Evolutionary conservation across 2,797 vertebrate species (phyloP), one percentile per base, ranked within the genome.

Genomic region (Pseudocheirus occidentalis): DNA sequence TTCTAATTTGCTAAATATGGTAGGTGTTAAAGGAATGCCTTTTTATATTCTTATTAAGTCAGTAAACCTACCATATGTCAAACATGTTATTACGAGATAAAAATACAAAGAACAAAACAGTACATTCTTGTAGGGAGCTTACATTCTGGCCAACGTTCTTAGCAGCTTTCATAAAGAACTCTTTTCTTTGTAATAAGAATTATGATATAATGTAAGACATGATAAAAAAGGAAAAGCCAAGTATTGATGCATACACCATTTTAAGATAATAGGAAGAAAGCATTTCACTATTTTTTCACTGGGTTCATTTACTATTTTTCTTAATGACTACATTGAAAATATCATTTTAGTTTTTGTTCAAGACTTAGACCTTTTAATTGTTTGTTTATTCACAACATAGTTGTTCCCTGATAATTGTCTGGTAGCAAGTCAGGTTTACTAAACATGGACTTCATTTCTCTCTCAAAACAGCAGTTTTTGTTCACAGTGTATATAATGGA

Each of bases 381-480:
- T 57, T 57, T 28, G 4, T 62, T 62, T 62, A 13, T 34, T 62
- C 91, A 95, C 73, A 52, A 50, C 58, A 46, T 52, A 58, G 2
- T 92, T 93, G 10, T 87, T 93, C 91, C 28, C 55, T 89, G 12
- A 81, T 34, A 94, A 96, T 24, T 59, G 56, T 53, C 58, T 96
- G 27, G 52, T 31, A 59, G 50, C 12, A 0, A 66, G 90, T 52
- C 90, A 46, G 18, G 58, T 66, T 94, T 94, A 95, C 58, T 55
- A 11, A 16, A 0, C 95, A 92, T 90, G 96, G 95, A 93, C 92
- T 94, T 96, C 89, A 50, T 91, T 97, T 34, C 40, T 34, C 54
- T 62, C 95, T 0, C 7, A 94, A 87, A 97, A 40, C 94, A 4
- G 56, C 46, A 31, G 40, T 91, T 93, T 81, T 55, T 89, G 24